Conservation (phyloP, 2,888 invertebrate genomes). For the Portevinia maculata region DNA sequence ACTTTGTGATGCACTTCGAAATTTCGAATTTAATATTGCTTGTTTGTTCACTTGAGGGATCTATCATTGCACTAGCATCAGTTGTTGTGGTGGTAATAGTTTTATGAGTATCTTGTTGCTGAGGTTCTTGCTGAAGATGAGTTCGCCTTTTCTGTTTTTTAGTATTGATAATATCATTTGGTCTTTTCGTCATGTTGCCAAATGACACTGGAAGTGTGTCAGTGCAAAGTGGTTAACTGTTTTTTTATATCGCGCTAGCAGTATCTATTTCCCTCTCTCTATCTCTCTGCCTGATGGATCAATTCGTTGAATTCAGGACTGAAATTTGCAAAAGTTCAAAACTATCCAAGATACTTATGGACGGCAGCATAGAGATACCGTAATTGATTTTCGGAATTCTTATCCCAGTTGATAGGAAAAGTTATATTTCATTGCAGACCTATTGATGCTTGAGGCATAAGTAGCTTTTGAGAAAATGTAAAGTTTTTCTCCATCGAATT, state of each 20-base stretch:
- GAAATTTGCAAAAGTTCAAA: conserved; percentile 44
- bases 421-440: conserved; percentile 52
- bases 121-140: conserved; percentile 51
- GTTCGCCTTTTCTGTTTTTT: conserved; percentile 68
- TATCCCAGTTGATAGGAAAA: conserved; percentile 53
- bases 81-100: conserved; percentile 20
- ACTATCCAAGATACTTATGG: conserved; percentile 57
- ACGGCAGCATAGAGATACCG: conserved; percentile 33
- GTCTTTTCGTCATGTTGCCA: conserved; percentile 66
- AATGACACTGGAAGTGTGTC: conserved; percentile 41
- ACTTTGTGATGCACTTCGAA: conserved; percentile 60
- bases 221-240: background rate
- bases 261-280: background rate
- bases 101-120: conserved; percentile 15
- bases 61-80: conserved; percentile 42
- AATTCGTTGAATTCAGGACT: conserved; percentile 43
- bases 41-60: conserved; percentile 70
- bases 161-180: conserved; percentile 66
- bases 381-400: conserved; percentile 58
- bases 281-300: conserved; percentile 7
- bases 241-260: background rate
- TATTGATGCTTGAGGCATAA: conserved; percentile 1
- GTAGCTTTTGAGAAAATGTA: background rate
- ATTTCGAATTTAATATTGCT: conserved; percentile 70
- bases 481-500: conserved; percentile 13